A percentile compares a stretch with the other conserved stretches of the same genome.
Conservation (phyloP, 2,888 invertebrate genomes). For the Lacanobia oleracea region DNA sequence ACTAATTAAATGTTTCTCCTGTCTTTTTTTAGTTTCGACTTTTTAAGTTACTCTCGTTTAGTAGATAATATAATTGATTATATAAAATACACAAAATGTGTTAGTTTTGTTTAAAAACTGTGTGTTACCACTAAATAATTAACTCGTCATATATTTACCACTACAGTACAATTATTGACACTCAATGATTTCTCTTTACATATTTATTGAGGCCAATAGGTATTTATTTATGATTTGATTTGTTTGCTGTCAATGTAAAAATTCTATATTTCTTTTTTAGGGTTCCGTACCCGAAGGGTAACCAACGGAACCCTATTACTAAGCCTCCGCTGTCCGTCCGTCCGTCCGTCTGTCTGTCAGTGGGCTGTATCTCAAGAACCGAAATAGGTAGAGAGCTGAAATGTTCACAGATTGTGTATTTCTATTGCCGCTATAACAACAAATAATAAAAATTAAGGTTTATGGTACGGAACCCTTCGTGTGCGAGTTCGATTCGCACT, state of each 20-base stretch:
- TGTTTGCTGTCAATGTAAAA: not conserved
- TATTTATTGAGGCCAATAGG: not conserved
- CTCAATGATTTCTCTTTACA: not conserved
- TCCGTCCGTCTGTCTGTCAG: too few relatives aligned
- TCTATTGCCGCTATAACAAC: too few relatives aligned
- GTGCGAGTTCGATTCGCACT: too few relatives aligned
- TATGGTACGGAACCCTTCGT: too few relatives aligned
- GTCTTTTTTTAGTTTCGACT: not conserved
- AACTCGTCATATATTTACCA: not conserved
- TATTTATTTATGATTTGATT: not conserved
- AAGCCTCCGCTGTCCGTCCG: too few relatives aligned
- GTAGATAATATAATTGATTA: not conserved
- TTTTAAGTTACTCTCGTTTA: not conserved
- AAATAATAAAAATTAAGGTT: too few relatives aligned
- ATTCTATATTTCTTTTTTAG: not conserved
- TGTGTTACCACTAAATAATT: not conserved
- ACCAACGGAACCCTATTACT: too few relatives aligned
- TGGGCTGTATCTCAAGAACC: too few relatives aligned
- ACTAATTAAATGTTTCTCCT: constrained; percentile 19
- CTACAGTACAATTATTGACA: constrained; percentile 2
- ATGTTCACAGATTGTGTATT: too few relatives aligned
- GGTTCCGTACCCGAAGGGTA: too few relatives aligned
- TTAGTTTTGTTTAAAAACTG: not conserved
- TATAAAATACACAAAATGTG: not conserved
- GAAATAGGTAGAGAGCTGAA: too few relatives aligned